Conservation (phyloP, 2,888 invertebrate species). For the Kryphioiulus occultus region DNA sequence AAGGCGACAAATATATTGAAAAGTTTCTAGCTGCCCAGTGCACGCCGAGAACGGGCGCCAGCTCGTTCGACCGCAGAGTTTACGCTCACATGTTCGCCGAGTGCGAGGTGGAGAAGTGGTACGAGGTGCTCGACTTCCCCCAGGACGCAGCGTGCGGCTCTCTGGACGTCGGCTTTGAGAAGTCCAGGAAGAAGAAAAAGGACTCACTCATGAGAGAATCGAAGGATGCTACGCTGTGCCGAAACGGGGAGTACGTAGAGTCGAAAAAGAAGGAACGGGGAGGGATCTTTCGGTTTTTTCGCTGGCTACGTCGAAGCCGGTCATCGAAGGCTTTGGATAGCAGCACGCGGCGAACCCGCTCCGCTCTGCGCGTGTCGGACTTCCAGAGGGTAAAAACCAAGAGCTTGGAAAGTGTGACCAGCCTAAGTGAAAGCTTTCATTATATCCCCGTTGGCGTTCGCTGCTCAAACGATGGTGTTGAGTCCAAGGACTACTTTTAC, state of each 20-base stretch:
- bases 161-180: not conserved
- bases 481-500: constrained; percentile 23
- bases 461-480: not conserved
- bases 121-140: constrained; percentile 47
- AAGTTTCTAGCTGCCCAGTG: constrained; percentile 37
- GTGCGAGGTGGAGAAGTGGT: constrained; percentile 52
- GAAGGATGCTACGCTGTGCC: not conserved
- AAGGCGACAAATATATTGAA: constrained; percentile 42
- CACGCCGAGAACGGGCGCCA: constrained; percentile 4
- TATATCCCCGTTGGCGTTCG: constrained; percentile 52
- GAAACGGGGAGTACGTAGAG: not conserved
- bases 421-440: constrained; percentile 54
- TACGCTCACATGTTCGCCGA: constrained; percentile 52
- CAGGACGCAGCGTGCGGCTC: not conserved
- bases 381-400: constrained; percentile 29
- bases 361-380: constrained; percentile 14
- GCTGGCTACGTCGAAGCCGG: constrained; percentile 53
- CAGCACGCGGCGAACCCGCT: not conserved
- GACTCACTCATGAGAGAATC: not conserved
- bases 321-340: constrained; percentile 44
- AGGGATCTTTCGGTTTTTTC: constrained; percentile 53
- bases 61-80: constrained; percentile 50
- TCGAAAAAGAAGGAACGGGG: constrained; percentile 51
- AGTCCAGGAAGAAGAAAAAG: constrained; percentile 1
- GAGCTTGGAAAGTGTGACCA: constrained; percentile 53